phyloP scores from a whole-genome alignment of 2,888 invertebrate genomes.

The Drosophila cognata region DNA sequence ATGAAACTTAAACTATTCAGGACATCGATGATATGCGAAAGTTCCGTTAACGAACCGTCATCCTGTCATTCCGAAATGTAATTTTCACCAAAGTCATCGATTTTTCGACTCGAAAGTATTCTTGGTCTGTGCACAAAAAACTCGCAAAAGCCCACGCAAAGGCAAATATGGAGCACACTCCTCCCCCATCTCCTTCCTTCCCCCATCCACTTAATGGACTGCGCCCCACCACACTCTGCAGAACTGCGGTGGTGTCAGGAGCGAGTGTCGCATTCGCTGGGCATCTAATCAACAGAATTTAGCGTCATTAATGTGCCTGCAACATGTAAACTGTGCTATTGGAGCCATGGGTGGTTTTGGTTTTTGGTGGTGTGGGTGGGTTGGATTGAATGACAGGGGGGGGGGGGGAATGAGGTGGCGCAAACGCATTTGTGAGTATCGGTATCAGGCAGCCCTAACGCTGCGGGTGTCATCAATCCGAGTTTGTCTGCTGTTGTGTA shows the following conservation, averaged over 20 bases:
- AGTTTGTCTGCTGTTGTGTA: slow-evolving; percentile 50
- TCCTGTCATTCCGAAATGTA: slow-evolving; percentile 4
- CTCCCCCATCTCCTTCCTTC: background rate
- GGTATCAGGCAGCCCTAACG: slow-evolving; percentile 55
- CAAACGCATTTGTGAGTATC: slow-evolving; percentile 69
- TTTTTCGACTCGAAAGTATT: slow-evolving; percentile 12
- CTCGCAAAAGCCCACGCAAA: slow-evolving; percentile 6
- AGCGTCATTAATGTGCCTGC: slow-evolving; percentile 73
- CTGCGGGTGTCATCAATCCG: slow-evolving; percentile 80
- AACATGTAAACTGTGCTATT: slow-evolving; percentile 51
- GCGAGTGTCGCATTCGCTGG: slow-evolving; percentile 41
- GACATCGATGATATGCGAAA: background rate
- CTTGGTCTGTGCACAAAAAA: background rate
- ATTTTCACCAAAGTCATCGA: slow-evolving; percentile 4
- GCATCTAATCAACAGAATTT: slow-evolving; percentile 80
- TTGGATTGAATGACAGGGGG: background rate
- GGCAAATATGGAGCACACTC: slow-evolving; percentile 28
- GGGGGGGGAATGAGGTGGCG: background rate
- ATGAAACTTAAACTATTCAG: background rate
- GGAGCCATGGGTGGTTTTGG: background rate
- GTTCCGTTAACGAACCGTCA: background rate
- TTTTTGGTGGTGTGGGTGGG: background rate
- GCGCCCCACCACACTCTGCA: background rate
- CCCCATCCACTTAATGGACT: background rate
- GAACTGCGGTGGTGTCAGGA: slow-evolving; percentile 13